phyloP scores from a whole-genome alignment of 2,113 vertebrate genomes.

The Xenopus laevis region DNA sequence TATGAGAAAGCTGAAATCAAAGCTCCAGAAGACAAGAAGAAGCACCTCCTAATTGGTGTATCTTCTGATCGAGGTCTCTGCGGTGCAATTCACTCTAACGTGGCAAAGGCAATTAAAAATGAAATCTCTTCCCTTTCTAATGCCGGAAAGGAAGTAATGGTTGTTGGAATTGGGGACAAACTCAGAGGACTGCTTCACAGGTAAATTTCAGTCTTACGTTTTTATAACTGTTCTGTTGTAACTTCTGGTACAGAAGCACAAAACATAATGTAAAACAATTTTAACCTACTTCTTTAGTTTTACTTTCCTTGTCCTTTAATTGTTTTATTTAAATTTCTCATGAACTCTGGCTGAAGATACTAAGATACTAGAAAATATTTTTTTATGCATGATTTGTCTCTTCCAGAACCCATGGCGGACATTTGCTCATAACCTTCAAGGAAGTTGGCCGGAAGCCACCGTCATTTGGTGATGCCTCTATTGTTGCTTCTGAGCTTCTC shows the following conservation, averaged over 20 bases:
- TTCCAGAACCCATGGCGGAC: conserved; percentile 77
- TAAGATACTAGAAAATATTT: too few species aligned
- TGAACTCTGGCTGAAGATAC: too few species aligned
- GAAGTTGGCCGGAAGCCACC: conserved; percentile 91
- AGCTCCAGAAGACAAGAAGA: conserved; percentile 80
- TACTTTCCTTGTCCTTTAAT: too few species aligned
- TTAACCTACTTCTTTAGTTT: too few species aligned
- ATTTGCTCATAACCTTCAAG: conserved; percentile 85
- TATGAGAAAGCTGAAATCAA: conserved; percentile 96
- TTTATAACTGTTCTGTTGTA: not conserved
- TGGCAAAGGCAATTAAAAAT: conserved; percentile 86
- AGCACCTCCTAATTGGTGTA: conserved; percentile 86
- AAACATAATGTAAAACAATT: too few species aligned
- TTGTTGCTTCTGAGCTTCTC: conserved; percentile 81
- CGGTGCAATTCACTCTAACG: conserved; percentile 86
- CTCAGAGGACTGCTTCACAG: conserved; percentile 82
- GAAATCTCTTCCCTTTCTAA: conserved; percentile 70
- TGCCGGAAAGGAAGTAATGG: conserved; percentile 88
- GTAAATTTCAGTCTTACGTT: conserved; percentile 56
- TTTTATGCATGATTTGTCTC: not conserved
- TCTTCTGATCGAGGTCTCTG: conserved; percentile 94
- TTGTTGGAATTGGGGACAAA: conserved; percentile 92
- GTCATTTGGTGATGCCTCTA: conserved; percentile 82
- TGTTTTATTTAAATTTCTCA: too few species aligned
- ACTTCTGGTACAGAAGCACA: too few species aligned